Evolutionary conservation across 37 sponge, comb jelly and placozoan species (phyloP).

Genomic region (Cliona cf. orientalis): DNA sequence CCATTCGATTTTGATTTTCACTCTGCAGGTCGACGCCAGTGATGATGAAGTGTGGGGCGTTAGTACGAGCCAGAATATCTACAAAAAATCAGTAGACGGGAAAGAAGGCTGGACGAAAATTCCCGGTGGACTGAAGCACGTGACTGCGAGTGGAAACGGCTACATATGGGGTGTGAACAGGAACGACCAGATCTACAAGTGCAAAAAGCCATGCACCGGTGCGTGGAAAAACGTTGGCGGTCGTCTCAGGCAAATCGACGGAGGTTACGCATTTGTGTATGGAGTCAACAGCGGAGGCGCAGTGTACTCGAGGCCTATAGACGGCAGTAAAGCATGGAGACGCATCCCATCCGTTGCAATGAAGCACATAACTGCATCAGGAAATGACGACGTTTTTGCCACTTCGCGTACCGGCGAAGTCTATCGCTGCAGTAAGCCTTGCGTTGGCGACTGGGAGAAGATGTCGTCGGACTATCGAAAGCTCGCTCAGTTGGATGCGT

Average conservation of each 20-base stretch:
- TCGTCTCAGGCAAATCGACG: slow-evolving; percentile 53
- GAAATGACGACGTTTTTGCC: slow-evolving; percentile 58
- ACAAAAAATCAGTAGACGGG: slow-evolving; percentile 51
- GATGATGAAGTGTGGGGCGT: slow-evolving; percentile 73
- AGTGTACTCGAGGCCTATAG: slow-evolving; percentile 38
- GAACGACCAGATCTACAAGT: slow-evolving; percentile 58
- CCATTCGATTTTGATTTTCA: too few relatives aligned
- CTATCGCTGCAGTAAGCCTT: slow-evolving; percentile 72
- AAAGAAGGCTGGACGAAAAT: slow-evolving; percentile 39
- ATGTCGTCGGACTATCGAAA: slow-evolving; percentile 9
- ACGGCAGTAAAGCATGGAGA: slow-evolving; percentile 56
- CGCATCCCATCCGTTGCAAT: slow-evolving; percentile 22
- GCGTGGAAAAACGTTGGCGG: slow-evolving; percentile 37
- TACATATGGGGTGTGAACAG: slow-evolving; percentile 71
- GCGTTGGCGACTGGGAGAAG: slow-evolving; percentile 51
- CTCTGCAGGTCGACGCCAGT: slow-evolving; percentile 51
- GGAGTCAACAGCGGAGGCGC: slow-evolving; percentile 30
- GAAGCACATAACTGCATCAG: slow-evolving; percentile 55
- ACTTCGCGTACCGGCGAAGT: neutral
- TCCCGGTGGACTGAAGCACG: slow-evolving; percentile 52
- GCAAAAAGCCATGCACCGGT: slow-evolving; percentile 72
- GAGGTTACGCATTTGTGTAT: slow-evolving; percentile 38
- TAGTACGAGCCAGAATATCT: slow-evolving; percentile 1
- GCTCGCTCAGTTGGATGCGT: slow-evolving; percentile 54
- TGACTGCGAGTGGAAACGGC: slow-evolving; percentile 76